Percentiles rank a stretch among this genome's conserved stretches.
Conservation (phyloP, 2,888 invertebrate genomes). For the Eretmocerus hayati region DNA sequence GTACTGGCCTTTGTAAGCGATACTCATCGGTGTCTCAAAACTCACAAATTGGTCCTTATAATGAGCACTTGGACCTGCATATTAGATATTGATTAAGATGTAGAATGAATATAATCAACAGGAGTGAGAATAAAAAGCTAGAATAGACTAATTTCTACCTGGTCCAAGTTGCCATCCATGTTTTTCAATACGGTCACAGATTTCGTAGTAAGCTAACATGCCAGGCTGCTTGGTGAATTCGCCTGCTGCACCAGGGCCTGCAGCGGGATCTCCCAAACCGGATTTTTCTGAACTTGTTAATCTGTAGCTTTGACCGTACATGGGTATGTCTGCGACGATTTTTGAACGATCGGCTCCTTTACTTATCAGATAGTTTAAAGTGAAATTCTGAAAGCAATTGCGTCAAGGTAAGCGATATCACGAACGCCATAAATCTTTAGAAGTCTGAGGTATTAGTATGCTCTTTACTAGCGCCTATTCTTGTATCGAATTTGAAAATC, state of each 20-base stretch:
- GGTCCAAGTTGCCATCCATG: conserved; percentile 34
- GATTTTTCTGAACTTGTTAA: conserved; percentile 48
- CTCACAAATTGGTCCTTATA: conserved; percentile 82
- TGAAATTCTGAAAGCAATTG: conserved; percentile 62
- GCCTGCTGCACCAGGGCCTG: conserved; percentile 72
- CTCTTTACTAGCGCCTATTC: too few species aligned
- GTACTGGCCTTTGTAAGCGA: conserved; percentile 70
- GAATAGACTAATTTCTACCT: conserved; percentile 25
- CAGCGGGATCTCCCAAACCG: conserved; percentile 58
- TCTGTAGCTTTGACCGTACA: conserved; percentile 82
- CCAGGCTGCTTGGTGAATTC: conserved; percentile 80
- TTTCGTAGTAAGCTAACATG: conserved; percentile 81
- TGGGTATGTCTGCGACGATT: conserved; percentile 72
- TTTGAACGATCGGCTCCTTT: conserved; percentile 73
- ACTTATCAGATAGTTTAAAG: conserved; percentile 67
- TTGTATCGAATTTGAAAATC: too few species aligned
- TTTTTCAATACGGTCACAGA: conserved; percentile 58
- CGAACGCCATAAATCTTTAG: too few species aligned
- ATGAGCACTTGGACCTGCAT: conserved; percentile 67
- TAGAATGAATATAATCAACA: conserved; percentile 3
- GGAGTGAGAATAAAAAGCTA: background rate
- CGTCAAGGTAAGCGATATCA: background rate
- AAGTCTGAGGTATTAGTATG: too few species aligned
- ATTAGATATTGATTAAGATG: background rate
- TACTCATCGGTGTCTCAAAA: conserved; percentile 74